phyloP scores from a whole-genome alignment of 2,797 vertebrate species.

The Spea hammondii region DNA sequence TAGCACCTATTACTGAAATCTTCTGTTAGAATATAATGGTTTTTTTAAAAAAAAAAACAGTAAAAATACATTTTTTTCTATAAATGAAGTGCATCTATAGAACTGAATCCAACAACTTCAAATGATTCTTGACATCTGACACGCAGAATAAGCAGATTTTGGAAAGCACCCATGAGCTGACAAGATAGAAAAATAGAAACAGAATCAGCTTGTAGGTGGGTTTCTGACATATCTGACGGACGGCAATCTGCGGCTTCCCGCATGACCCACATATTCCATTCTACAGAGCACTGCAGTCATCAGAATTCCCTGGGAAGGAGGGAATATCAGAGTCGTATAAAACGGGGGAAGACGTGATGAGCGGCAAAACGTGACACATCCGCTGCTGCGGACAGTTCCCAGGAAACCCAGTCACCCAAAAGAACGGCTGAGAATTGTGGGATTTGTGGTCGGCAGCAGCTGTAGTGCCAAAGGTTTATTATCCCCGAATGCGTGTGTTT shows the following conservation, averaged over 20 bases:
- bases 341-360: too few relatives aligned
- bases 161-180: neutral
- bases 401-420: too few relatives aligned
- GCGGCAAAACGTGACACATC: too few relatives aligned
- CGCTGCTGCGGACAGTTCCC: too few relatives aligned
- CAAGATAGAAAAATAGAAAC: neutral
- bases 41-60: too few relatives aligned
- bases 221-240: conserved; percentile 30
- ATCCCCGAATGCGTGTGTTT: conserved; percentile 8
- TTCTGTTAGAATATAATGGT: too few relatives aligned
- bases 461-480: neutral
- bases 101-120: too few relatives aligned
- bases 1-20: too few relatives aligned
- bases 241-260: conserved; percentile 20
- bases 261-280: conserved; percentile 17
- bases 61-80: too few relatives aligned
- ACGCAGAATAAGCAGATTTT: neutral
- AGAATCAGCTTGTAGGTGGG: neutral
- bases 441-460: neutral
- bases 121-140: neutral
- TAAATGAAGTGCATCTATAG: too few relatives aligned
- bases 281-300: conserved; percentile 26
- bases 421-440: neutral
- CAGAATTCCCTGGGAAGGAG: conserved; percentile 28
- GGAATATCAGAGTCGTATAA: too few relatives aligned